Base-by-base conservation (phyloP, 2,797 vertebrate species). In the Harpagifer antarcticus region DNA sequence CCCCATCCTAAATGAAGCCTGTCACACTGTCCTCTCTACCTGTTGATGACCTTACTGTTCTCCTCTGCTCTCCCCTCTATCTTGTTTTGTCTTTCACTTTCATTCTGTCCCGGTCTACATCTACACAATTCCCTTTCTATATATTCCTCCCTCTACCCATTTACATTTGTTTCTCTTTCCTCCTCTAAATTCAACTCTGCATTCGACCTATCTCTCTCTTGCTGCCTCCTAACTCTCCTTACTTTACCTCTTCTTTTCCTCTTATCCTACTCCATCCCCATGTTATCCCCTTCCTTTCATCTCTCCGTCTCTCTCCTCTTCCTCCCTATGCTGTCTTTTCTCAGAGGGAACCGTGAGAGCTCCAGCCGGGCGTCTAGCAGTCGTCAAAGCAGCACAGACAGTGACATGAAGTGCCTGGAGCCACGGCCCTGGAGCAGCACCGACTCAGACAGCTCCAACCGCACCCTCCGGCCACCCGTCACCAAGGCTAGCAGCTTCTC, bases 401-500 rank as follows among this genome's bases (percentile, higher is more conserved):
- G 97, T 2, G 98, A 99, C 74, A 94, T 99, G 89, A 99, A 98
- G 84, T 96, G 97, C 1, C 94, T 98, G 94, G 98, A 99, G 85
- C 98, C 98, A 0, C 96, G 98, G 63, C 98, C 98, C 0, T 99
- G 98, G 98, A 99, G 98, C 94, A 99, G 98, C 95, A 99, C 98
- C 0, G 98, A 99, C 77, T 99, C 98, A 0, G 98, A 99, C 5
- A 98, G 97, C 89, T 99, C 97, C 60, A 93, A 94, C 90, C 97
- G 97, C 75, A 97, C 80, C 59, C 95, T 98, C 83, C 89, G 98
- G 62, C 98, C 98, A 0, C 98, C 98, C 0, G 98, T 99, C 80
- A 99, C 98, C 73, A 99, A 99, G 93, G 98, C 98, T 93, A 99
- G 98, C 96, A 99, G 98, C 94, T 99, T 99, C 94, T 99, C 98